These are phyloP conservation scores for Melozone crissalis DNA, from an alignment of 2,113 vertebrate species.

Conservation along the genomic window DNA sequence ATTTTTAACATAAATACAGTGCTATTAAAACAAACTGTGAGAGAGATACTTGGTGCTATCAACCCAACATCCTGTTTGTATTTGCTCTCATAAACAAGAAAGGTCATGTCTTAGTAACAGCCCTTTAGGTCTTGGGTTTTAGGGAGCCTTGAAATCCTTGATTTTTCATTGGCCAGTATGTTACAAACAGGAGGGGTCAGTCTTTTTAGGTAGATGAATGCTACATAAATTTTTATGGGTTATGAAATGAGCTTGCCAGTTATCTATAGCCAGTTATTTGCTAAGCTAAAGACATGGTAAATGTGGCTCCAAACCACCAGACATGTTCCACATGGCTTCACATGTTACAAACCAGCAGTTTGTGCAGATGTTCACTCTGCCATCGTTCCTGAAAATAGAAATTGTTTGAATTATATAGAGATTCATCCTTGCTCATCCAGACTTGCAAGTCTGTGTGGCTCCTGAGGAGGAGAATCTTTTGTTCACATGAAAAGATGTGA, in stretches of 20 bases:
- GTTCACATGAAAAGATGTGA: background rate
- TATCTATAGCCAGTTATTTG: background rate
- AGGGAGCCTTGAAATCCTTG: background rate
- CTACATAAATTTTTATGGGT: background rate
- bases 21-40: background rate
- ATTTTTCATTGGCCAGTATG: background rate
- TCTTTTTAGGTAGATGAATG: background rate
- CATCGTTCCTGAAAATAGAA: background rate
- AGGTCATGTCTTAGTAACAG: background rate
- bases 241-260: background rate
- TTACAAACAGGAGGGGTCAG: background rate
- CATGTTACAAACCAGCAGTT: background rate
- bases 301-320: background rate
- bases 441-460: background rate
- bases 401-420: background rate
- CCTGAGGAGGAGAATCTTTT: background rate
- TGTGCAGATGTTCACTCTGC: background rate
- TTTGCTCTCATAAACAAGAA: background rate
- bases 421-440: background rate
- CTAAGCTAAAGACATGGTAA: background rate
- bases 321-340: background rate
- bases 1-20: background rate
- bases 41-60: background rate
- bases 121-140: background rate
- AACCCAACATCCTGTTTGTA: background rate